Evolutionary conservation across 1,140 invertebrate species (phyloP).

Genomic region (Zophobas morio): DNA sequence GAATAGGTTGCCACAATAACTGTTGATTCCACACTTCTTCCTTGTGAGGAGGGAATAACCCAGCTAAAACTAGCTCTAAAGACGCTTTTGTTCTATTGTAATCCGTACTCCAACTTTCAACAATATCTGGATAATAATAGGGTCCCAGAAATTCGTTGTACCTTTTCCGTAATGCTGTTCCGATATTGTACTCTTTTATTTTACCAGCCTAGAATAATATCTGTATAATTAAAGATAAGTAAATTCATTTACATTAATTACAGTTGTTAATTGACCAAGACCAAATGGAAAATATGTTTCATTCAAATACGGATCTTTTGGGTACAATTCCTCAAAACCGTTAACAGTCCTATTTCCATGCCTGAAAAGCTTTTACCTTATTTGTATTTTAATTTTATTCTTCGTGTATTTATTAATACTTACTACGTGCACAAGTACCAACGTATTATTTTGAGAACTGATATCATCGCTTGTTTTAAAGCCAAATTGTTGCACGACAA

Average conservation of each 20-base stretch:
- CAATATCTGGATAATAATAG: constrained; percentile 70
- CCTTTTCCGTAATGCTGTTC: constrained; percentile 72
- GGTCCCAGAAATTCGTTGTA: constrained; percentile 73
- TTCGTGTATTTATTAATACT: neutral
- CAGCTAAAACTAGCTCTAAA: constrained; percentile 69
- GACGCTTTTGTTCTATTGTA: constrained; percentile 73
- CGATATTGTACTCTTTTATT: constrained; percentile 74
- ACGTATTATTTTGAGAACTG: neutral
- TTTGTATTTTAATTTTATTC: neutral
- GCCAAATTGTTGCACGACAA: neutral
- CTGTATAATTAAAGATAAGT: neutral
- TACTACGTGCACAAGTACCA: constrained; percentile 3
- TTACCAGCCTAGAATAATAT: constrained; percentile 72
- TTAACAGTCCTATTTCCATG: constrained; percentile 80
- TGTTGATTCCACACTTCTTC: constrained; percentile 69
- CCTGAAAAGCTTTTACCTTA: constrained; percentile 72
- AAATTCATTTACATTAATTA: constrained; percentile 64
- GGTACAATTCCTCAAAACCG: constrained; percentile 78
- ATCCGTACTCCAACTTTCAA: constrained; percentile 57
- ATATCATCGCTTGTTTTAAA: neutral
- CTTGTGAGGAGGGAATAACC: constrained; percentile 69
- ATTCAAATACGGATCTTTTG: constrained; percentile 80
- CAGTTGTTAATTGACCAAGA: constrained; percentile 83
- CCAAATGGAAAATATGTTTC: constrained; percentile 77
- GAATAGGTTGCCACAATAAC: constrained; percentile 74